Conservation (phyloP, 1,140 invertebrate genomes). For the Leptinotarsa lineolata region DNA sequence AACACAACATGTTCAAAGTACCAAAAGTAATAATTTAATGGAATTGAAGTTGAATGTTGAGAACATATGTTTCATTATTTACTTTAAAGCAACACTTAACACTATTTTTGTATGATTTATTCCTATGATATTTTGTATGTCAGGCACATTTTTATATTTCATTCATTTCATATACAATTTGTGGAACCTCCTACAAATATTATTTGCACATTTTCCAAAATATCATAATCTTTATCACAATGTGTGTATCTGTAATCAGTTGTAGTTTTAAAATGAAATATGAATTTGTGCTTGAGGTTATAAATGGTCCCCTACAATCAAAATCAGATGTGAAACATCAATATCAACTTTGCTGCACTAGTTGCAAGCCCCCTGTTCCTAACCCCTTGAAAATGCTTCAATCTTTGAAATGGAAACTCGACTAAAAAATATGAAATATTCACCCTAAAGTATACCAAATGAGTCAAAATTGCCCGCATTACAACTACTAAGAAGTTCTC, state of each 20-base stretch:
- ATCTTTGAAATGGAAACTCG: too few relatives aligned
- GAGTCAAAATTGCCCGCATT: too few relatives aligned
- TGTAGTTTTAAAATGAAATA: not conserved
- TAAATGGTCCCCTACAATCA: not conserved
- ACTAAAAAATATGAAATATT: too few relatives aligned
- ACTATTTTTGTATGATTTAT: not conserved
- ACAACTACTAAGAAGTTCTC: too few relatives aligned
- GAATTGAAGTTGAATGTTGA: not conserved
- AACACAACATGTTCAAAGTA: slow-evolving; percentile 42
- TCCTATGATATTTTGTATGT: not conserved
- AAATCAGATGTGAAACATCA: slow-evolving; percentile 1
- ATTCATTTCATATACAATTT: not conserved
- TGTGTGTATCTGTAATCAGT: not conserved
- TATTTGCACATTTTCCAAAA: not conserved
- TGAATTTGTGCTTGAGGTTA: not conserved
- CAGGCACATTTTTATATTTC: not conserved
- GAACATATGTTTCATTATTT: not conserved
- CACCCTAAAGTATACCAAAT: too few relatives aligned
- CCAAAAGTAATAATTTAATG: slow-evolving; percentile 7
- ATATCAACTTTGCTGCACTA: slow-evolving; percentile 20
- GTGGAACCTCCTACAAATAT: not conserved
- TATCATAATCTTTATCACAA: too few relatives aligned
- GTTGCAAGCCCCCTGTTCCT: slow-evolving; percentile 11
- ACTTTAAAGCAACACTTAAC: slow-evolving; percentile 5
- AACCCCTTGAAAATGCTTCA: slow-evolving; percentile 3